Evolutionary conservation across 2,888 invertebrate species (phyloP), one percentile per base, ranked within the genome.

Genomic region (Panzeria rudis): DNA sequence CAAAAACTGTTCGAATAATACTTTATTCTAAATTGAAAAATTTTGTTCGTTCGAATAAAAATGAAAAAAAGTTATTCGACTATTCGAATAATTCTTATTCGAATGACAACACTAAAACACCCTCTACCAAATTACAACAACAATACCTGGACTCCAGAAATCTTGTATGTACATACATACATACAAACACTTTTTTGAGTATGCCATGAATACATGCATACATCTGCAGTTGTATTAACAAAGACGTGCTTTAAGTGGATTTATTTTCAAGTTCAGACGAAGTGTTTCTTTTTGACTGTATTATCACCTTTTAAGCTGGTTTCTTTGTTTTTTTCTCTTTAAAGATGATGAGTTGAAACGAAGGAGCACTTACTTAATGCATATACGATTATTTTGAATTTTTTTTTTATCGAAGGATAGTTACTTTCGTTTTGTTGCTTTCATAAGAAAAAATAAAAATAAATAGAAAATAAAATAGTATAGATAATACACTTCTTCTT

Each of bases 201-300:
- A n/a, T n/a, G n/a, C n/a, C n/a, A n/a, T n/a, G n/a, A n/a, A 29
- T 59, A 72, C 13, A 59, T 35, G 61, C 1, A 35, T 7, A 72
- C 59, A 15, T 38, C 25, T 38, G 35, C 61, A 62, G 9, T n/a
- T 25, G 9, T 20, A 38, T 75, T 25, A 17, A 68, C 35, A 54
- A 80, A 84, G 75, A 80, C 84, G 84, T 84, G 84, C 76, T 84
- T 84, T 52, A 84, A 84, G 83, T 84, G 79, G 35, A 29, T 62
- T 62, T 35, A 64, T 76, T 84, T 84, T 84, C 84, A 84, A 84
- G 84, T 84, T 84, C 84, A 76, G 52, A 25, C 47, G 15, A 76
- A 73, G 66, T 66, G 66, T 35, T 35, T 81, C 23, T 62, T 52
- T 69, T 59, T 54, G 38, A 23, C 54, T 66, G 6, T 41, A 11